Evolutionary conservation across 2,797 vertebrate genomes (phyloP), one percentile per base, ranked within the genome.

Genomic region (Graptemys geographica): DNA sequence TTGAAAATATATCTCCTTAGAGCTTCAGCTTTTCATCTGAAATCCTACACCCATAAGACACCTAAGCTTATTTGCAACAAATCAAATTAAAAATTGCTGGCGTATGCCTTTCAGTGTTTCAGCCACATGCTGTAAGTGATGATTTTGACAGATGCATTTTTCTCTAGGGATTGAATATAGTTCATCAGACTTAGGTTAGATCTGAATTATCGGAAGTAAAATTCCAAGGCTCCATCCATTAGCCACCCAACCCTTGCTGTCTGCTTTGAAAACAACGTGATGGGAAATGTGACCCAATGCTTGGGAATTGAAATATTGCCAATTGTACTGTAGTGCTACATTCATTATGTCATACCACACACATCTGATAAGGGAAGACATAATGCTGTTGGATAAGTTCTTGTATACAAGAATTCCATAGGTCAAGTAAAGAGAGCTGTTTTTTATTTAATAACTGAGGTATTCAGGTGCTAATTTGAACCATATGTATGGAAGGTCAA

Each of bases 401-500:
- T 97, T 95, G 94, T 97, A 86, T 93, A 96, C 91, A 91, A 98
- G 95, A 97, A 81, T 94, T 96, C 96, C 76, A 31, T 91, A 96
- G 98, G 97, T 98, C 97, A 92, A 88, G 90, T 59, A 93, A 92
- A 96, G 90, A 92, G 92, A 28, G 21, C 96, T 97, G 96, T 3
- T 96, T 98, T 98, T 97, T 96, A 97, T 98, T 98, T 97, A 97
- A 98, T 97, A 98, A 97, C 94, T 2, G 28, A 97, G 90, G 97
- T 98, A 97, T 98, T 97, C 97, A 98, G 98, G 98, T 98, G 98
- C 96, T 98, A 98, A 98, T 98, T 97, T 96, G 95, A 97, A 96
- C 96, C 98, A 98, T 95, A 97, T 98, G 97, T 87, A 41, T 11
- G 1, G 28, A 80, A 95, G 84, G 81, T 96, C 81, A 88, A 94